Percentiles rank a stretch among this genome's conserved stretches.
Evolutionary conservation across 1,140 invertebrate species (phyloP).

Genomic region (Zaprionus davidi): DNA sequence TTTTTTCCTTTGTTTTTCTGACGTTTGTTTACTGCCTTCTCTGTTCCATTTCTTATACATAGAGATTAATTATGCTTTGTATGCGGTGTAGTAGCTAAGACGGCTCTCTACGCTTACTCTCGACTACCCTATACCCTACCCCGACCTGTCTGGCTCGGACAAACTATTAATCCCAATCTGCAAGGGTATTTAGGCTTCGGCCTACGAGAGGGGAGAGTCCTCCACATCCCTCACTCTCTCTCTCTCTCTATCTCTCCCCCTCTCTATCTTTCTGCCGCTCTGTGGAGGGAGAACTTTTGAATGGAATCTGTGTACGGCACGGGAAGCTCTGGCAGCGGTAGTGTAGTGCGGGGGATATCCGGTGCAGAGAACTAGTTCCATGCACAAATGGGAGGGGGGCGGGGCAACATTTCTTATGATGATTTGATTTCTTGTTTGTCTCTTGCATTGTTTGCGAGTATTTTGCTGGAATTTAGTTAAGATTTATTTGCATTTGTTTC

Average conservation of each 20-base stretch:
- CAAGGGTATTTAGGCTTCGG: neutral
- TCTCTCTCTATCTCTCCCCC: neutral
- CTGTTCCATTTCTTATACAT: conserved; percentile 5
- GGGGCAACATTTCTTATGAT: conserved; percentile 43
- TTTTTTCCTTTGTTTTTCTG: neutral
- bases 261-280: neutral
- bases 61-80: neutral
- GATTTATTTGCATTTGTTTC: conserved; percentile 38
- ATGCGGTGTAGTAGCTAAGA: neutral
- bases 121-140: neutral
- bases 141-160: neutral
- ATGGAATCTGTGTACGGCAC: conserved; percentile 6
- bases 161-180: neutral
- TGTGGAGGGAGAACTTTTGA: conserved; percentile 1
- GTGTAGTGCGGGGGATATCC: neutral
- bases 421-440: conserved; percentile 46
- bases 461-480: conserved; percentile 48
- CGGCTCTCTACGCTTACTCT: neutral
- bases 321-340: neutral
- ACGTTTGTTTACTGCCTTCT: neutral
- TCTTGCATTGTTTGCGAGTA: conserved; percentile 39
- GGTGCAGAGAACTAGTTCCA: neutral
- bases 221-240: neutral
- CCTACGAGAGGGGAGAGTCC: neutral
- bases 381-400: neutral